Conservation (phyloP, 1,140 invertebrate genomes). For the Muscidifurax raptorellus region DNA sequence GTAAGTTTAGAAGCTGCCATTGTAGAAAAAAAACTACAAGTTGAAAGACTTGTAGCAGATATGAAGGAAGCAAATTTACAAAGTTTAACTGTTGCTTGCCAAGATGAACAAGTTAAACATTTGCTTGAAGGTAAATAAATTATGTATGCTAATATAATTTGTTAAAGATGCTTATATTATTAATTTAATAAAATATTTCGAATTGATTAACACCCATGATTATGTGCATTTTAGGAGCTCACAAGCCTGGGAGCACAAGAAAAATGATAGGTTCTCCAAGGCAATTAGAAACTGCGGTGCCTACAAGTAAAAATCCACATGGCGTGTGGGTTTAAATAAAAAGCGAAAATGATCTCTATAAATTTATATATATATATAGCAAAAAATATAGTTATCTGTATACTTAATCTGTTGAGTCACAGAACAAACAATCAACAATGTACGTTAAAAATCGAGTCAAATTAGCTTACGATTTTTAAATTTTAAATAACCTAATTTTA, state of each 20-base stretch:
- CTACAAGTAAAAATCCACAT: conserved; percentile 95
- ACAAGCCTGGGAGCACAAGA: conserved; percentile 89
- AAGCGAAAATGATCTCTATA: conserved; percentile 52
- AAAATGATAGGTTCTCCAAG: conserved; percentile 93
- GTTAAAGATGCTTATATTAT: conserved; percentile 38
- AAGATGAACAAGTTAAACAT: conserved; percentile 87
- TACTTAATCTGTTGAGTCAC: conserved; percentile 42
- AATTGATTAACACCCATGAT: conserved; percentile 37
- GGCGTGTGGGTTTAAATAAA: conserved; percentile 92
- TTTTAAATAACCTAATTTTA: conserved; percentile 45
- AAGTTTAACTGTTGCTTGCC: conserved; percentile 87
- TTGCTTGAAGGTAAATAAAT: conserved; percentile 82
- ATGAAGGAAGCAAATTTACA: conserved; percentile 95
- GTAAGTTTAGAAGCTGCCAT: conserved; percentile 86
- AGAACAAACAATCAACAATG: conserved; percentile 45
- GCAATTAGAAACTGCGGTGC: conserved; percentile 93
- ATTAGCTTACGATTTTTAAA: conserved; percentile 39
- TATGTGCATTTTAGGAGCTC: conserved; percentile 78
- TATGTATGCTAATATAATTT: conserved; percentile 10
- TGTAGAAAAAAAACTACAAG: conserved; percentile 89
- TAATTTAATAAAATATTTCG: conserved; percentile 46
- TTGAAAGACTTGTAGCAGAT: conserved; percentile 88
- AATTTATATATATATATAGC: conserved; percentile 48
- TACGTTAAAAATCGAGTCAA: conserved; percentile 50
- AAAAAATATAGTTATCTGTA: conserved; percentile 35